Conservation (phyloP, 2,797 vertebrate species). For the Staurois parvus region DNA sequence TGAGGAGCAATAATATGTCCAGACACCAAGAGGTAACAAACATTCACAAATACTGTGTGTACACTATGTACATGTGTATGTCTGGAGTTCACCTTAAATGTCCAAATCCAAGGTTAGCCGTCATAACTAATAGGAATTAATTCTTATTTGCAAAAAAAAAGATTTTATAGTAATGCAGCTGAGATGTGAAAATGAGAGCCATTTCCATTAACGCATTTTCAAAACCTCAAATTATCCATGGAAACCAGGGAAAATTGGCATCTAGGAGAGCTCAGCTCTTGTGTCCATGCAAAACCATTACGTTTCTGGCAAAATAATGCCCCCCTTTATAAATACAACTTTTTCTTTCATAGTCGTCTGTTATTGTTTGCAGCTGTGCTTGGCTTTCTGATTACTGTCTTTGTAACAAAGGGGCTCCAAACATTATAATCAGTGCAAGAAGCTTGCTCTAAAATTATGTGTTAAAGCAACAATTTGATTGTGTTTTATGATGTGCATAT, state of each 20-base stretch:
- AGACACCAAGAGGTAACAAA: too few relatives aligned
- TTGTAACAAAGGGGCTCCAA: slow-evolving; percentile 36
- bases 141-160: background rate
- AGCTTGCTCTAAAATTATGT: slow-evolving; percentile 49
- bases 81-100: too few relatives aligned
- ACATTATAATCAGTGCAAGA: slow-evolving; percentile 47
- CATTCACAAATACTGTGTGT: too few relatives aligned
- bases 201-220: background rate
- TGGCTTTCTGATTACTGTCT: slow-evolving; percentile 32
- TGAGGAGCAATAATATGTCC: too few relatives aligned
- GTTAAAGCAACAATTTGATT: slow-evolving; percentile 52
- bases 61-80: too few relatives aligned
- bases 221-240: background rate
- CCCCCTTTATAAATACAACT: background rate
- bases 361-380: slow-evolving; percentile 41
- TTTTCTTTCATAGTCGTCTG: slow-evolving; percentile 16
- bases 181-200: background rate
- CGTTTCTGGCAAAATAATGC: background rate
- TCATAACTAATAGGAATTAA: background rate
- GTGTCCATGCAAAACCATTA: background rate
- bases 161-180: background rate
- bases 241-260: background rate
- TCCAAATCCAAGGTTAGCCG: too few relatives aligned
- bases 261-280: background rate
- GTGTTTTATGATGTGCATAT: slow-evolving; percentile 37